phyloP scores from a whole-genome alignment of 2,888 invertebrate genomes.

The Mesoligia furuncula region DNA sequence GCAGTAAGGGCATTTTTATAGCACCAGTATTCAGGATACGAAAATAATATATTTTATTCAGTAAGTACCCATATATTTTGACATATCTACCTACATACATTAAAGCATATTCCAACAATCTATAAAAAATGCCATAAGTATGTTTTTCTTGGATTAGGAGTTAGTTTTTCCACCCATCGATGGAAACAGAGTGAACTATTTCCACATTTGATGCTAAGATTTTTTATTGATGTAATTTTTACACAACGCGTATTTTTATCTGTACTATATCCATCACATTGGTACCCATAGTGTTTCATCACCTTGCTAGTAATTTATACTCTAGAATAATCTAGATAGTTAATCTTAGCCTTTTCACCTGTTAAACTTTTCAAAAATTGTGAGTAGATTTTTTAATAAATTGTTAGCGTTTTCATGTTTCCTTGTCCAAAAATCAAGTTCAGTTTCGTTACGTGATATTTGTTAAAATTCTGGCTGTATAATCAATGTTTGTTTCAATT shows the following conservation, averaged over 20 bases:
- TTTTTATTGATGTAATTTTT: constrained; percentile 32
- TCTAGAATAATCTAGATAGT: constrained; percentile 62
- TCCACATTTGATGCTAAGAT: constrained; percentile 8
- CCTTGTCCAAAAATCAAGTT: background rate
- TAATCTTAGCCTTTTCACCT: constrained; percentile 29
- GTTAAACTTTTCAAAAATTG: constrained; percentile 33
- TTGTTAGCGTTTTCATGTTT: background rate
- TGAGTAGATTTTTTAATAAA: background rate
- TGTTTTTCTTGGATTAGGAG: background rate
- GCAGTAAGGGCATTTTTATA: background rate
- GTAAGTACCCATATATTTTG: background rate
- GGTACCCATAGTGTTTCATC: constrained; percentile 37
- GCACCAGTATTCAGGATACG: background rate
- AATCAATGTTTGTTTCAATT: background rate
- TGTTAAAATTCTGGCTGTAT: background rate
- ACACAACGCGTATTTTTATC: constrained; percentile 35
- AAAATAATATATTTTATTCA: background rate
- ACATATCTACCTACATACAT: background rate
- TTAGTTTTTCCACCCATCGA: constrained; percentile 4
- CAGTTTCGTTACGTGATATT: background rate
- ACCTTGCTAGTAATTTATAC: constrained; percentile 61
- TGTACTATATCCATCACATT: constrained; percentile 10
- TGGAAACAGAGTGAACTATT: constrained; percentile 37
- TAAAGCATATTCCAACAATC: background rate
- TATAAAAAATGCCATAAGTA: background rate